phyloP scores from a whole-genome alignment of 2,113 vertebrate species.

The Dicaeum eximium region DNA sequence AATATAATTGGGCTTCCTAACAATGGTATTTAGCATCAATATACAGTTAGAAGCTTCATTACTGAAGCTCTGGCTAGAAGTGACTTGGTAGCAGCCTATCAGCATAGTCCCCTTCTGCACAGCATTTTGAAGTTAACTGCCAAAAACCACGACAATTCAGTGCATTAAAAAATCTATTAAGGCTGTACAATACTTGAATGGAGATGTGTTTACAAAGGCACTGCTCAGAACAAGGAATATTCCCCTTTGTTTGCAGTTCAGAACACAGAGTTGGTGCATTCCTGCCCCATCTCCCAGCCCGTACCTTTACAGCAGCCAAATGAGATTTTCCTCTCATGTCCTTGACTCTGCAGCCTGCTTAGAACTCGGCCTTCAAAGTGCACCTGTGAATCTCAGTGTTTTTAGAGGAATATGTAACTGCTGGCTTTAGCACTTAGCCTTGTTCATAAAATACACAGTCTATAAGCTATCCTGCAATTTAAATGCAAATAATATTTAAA shows the following conservation, averaged over 20 bases:
- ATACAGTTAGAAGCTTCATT: background rate
- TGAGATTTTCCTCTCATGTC: background rate
- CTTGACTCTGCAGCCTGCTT: background rate
- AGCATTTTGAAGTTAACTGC: constrained; percentile 57
- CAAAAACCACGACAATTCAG: constrained; percentile 55
- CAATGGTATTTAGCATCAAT: constrained; percentile 6
- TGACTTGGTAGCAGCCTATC: constrained; percentile 10
- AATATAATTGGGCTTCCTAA: constrained; percentile 15
- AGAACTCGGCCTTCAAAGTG: background rate
- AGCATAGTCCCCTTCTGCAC: background rate
- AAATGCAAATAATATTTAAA: constrained; percentile 76
- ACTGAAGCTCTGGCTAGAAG: background rate
- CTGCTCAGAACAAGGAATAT: background rate
- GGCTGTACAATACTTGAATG: constrained; percentile 23
- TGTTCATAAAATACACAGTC: constrained; percentile 23
- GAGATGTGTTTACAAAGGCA: constrained; percentile 32
- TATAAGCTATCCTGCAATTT: constrained; percentile 56
- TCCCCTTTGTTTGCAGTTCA: background rate
- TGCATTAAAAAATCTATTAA: constrained; percentile 59
- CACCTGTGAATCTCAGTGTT: background rate
- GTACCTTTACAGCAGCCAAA: background rate
- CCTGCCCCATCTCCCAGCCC: background rate
- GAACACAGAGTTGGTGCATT: background rate
- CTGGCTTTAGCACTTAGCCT: constrained; percentile 58
- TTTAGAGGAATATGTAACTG: constrained; percentile 31